Evolutionary conservation across 1,140 invertebrate species (phyloP).

Genomic region (Gryon sp.): DNA sequence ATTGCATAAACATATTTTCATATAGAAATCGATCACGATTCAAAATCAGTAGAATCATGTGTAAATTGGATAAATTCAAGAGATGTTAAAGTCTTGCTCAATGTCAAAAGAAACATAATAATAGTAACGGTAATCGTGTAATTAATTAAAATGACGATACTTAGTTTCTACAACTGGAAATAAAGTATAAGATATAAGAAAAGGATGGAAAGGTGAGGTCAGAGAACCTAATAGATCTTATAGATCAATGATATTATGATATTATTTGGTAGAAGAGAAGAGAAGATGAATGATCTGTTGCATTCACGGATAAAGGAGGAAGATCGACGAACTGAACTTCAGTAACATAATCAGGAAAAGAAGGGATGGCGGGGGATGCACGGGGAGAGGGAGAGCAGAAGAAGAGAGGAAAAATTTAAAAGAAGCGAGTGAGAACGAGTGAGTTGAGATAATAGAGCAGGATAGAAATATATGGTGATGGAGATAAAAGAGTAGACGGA

Average conservation of each 20-base stretch:
- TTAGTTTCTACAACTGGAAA: slow-evolving; percentile 17
- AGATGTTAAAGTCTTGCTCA: slow-evolving; percentile 23
- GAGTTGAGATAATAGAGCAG: slow-evolving; percentile 14
- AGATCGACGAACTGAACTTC: slow-evolving; percentile 58
- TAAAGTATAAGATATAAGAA: slow-evolving; percentile 14
- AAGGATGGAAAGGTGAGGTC: slow-evolving; percentile 49
- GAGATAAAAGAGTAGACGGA: slow-evolving; percentile 53
- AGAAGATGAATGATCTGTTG: slow-evolving; percentile 61
- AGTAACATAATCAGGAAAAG: slow-evolving; percentile 55
- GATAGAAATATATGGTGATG: slow-evolving; percentile 37
- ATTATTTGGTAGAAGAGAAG: slow-evolving; percentile 57
- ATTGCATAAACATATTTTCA: too few species aligned
- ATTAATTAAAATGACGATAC: slow-evolving; percentile 41
- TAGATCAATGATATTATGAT: slow-evolving; percentile 58
- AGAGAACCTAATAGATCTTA: slow-evolving; percentile 48
- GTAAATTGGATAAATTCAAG: slow-evolving; percentile 20
- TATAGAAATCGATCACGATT: too few species aligned
- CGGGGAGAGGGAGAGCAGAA: too few species aligned
- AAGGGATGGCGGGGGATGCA: too few species aligned
- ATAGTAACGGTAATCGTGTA: slow-evolving; percentile 44
- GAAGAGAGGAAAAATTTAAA: slow-evolving; percentile 47
- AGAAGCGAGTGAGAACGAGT: slow-evolving; percentile 33
- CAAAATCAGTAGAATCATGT: slow-evolving; percentile 7
- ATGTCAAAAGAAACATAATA: slow-evolving; percentile 21
- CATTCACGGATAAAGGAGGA: slow-evolving; percentile 49